Evolutionary conservation across 2,888 invertebrate genomes (phyloP), one percentile per base, ranked within the genome.

Genomic region (Tanytarsus gracilentus): DNA sequence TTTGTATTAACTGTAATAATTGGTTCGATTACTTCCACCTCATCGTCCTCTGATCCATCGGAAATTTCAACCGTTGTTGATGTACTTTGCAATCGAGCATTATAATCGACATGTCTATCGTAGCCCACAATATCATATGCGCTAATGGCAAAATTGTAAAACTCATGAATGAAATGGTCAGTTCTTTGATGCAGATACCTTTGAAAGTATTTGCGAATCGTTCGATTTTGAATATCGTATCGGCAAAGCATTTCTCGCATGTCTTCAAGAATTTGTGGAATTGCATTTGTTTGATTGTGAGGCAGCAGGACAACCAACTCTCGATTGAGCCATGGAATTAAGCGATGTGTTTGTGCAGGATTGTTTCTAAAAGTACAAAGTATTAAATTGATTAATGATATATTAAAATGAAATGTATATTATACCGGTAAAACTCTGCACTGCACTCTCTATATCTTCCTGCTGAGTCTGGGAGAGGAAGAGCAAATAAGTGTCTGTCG

Each of bases 161-260:
- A 79, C 69, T 96, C 95, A 70, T 95, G 93, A 29, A 90, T 79
- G 70, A 96, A 96, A 72, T 95, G 95, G 62, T 83, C 81, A 0
- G 92, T 88, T 65, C 84, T 78, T 1, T 77, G 75, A 18, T 84
- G 82, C 63, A 93, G 77, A 69, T 83, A 86, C 11, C 84, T 81
- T 26, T 77, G 77, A 56, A 93, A 72, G 11, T 82, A 76, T 40
- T 82, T 79, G 36, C 82, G 80, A 72, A 95, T 92, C 67, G 84
- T 82, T 77, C 69, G 68, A 23, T 72, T 71, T 27, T 70, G 63
- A 59, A 74, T 79, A 68, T 88, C 82, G 67, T 83, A 80, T 63
- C 80, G 76, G 6, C 78, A 80, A 18, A 94, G 74, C 56, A 85
- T 75, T 44, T 84, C 83, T 68, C 86, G 73, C 62, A 94, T 85